These are phyloP conservation scores for Planococcus citri DNA, from an alignment of 1,140 invertebrate species.

Conservation along the genomic window DNA sequence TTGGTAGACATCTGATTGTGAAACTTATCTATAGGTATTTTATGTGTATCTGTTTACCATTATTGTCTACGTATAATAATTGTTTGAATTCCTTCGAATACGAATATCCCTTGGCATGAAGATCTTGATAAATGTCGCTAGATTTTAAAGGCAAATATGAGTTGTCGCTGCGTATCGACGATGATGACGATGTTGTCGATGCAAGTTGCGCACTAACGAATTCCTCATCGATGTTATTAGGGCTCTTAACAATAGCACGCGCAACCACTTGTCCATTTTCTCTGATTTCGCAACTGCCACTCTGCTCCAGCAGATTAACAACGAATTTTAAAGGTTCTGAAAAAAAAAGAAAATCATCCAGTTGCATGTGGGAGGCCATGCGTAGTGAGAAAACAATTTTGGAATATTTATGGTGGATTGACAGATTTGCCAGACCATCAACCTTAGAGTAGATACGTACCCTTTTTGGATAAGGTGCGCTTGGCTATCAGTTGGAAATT, in stretches of 20 bases:
- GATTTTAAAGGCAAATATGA: not conserved
- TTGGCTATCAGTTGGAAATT: constrained; percentile 20
- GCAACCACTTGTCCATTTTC: constrained; percentile 11
- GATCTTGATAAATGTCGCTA: constrained; percentile 22
- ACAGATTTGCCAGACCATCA: not conserved
- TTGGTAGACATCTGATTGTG: too few species aligned
- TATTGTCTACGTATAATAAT: constrained; percentile 12
- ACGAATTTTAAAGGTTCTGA: constrained; percentile 9
- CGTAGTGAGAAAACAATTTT: not conserved
- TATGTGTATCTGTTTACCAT: constrained; percentile 2
- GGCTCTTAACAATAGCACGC: constrained; percentile 17
- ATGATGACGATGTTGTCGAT: not conserved
- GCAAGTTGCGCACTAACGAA: too few species aligned
- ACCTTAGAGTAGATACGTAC: not conserved
- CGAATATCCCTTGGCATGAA: constrained; percentile 21
- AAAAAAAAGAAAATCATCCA: not conserved
- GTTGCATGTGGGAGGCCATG: not conserved
- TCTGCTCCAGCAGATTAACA: constrained; percentile 19
- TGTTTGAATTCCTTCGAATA: constrained; percentile 17
- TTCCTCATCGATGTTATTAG: constrained; percentile 16
- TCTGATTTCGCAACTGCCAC: constrained; percentile 20
- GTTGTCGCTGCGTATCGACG: not conserved
- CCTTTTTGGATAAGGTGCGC: not conserved
- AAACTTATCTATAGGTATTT: too few species aligned
- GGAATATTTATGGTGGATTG: not conserved